These are phyloP conservation scores for Watsonalla binaria DNA, from an alignment of 2,888 invertebrate genomes.

Conservation along the genomic window DNA sequence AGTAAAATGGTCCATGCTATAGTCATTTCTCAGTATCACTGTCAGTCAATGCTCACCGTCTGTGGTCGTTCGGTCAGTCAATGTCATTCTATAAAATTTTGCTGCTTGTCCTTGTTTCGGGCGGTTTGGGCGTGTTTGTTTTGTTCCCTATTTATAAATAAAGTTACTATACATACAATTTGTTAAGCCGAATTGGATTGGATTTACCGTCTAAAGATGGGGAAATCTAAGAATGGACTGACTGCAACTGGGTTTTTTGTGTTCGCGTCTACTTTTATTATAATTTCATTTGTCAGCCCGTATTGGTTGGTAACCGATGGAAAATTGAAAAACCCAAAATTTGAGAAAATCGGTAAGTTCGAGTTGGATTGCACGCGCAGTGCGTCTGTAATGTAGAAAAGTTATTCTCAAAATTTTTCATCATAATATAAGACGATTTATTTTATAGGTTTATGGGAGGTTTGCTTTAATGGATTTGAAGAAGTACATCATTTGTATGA, in stretches of 20 bases:
- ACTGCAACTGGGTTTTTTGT: constrained; percentile 82
- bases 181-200: constrained; percentile 1
- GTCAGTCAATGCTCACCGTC: too few species aligned
- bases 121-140: too few species aligned
- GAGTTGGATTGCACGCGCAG: too few species aligned
- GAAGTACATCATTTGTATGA: constrained; percentile 93
- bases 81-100: too few species aligned
- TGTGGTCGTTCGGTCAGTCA: too few species aligned
- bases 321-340: constrained; percentile 85
- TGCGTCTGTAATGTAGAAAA: neutral
- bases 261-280: constrained; percentile 83
- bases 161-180: too few species aligned
- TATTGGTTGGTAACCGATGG: constrained; percentile 93
- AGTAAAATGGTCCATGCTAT: too few species aligned
- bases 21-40: too few species aligned
- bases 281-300: constrained; percentile 91
- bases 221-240: constrained; percentile 82
- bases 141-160: too few species aligned
- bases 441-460: constrained; percentile 93
- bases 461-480: constrained; percentile 92
- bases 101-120: too few species aligned
- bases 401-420: neutral
- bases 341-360: constrained; percentile 86
- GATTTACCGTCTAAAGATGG: constrained; percentile 45
- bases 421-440: neutral